A percentile compares a stretch with the other conserved stretches of the same genome.
These are phyloP conservation scores for Lucilia sericata DNA, from an alignment of 1,140 invertebrate species.

Conservation along the genomic window DNA sequence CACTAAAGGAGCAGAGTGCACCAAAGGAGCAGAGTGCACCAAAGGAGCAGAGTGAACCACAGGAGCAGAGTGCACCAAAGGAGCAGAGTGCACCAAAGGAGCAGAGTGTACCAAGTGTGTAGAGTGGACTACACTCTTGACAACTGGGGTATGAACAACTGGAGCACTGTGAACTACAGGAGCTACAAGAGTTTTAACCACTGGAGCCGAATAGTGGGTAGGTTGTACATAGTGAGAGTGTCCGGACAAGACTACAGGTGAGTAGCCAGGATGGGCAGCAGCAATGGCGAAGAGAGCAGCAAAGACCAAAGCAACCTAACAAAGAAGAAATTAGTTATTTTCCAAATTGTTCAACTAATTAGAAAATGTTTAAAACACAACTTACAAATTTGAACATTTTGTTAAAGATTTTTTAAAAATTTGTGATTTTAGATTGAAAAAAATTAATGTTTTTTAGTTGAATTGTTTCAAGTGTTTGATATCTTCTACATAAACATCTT, in stretches of 20 bases:
- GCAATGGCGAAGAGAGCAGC: slow-evolving; percentile 37
- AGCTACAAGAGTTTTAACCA: neutral
- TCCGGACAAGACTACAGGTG: slow-evolving; percentile 3
- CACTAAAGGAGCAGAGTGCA: slow-evolving; percentile 21
- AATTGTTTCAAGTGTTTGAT: too few species aligned
- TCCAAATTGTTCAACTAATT: too few species aligned
- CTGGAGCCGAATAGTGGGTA: slow-evolving; percentile 36
- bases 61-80: slow-evolving; percentile 35
- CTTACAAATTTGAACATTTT: too few species aligned
- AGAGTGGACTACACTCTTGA: too few species aligned
- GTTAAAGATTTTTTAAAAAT: too few species aligned
- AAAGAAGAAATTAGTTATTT: neutral
- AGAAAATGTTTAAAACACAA: too few species aligned
- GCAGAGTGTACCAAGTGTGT: too few species aligned
- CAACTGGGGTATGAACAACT: slow-evolving; percentile 53
- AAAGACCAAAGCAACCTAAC: neutral
- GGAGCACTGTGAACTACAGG: slow-evolving; percentile 46
- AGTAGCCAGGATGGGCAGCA: slow-evolving; percentile 17
- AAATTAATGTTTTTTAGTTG: neutral
- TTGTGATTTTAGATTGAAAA: too few species aligned
- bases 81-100: too few species aligned
- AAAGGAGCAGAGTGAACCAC: neutral
- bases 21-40: neutral
- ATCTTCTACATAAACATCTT: too few species aligned
- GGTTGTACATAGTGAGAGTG: neutral